Evolutionary conservation across 35 echinoderm and acorn worm species (phyloP).

Genomic region (Acanthaster planci): DNA sequence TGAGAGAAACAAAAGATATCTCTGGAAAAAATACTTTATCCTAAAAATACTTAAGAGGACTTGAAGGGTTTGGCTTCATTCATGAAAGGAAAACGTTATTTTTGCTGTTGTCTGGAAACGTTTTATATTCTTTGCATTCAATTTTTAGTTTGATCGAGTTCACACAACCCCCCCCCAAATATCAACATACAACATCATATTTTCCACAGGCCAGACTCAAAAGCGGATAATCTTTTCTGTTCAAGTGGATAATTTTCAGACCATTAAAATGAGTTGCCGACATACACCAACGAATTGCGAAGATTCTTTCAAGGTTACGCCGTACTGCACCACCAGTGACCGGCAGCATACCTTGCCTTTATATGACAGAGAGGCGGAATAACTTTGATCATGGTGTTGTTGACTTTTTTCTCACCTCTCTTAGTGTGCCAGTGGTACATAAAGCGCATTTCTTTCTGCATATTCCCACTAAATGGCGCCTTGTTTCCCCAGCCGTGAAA

Average conservation of each 20-base stretch:
- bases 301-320: slow-evolving; percentile 1
- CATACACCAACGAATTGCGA: not conserved
- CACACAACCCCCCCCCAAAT: not conserved
- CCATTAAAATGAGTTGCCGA: not conserved
- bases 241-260: not conserved
- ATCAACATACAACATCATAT: not conserved
- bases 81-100: too few species aligned
- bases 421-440: not conserved
- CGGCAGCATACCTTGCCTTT: slow-evolving; percentile 12
- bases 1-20: too few species aligned
- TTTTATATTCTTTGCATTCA: not conserved
- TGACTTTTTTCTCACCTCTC: not conserved
- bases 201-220: not conserved
- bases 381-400: not conserved
- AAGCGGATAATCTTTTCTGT: not conserved
- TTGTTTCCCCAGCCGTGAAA: too few species aligned
- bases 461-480: too few species aligned
- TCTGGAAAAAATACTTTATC: too few species aligned
- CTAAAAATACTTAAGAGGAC: too few species aligned
- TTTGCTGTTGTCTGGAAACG: not conserved
- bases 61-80: too few species aligned
- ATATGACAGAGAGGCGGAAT: slow-evolving; percentile 10
- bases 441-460: not conserved
- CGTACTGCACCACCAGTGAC: not conserved
- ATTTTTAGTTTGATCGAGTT: not conserved